Percentiles rank a stretch among this genome's conserved stretches.
These are phyloP conservation scores for Aricia agestis DNA, from an alignment of 1,140 invertebrate genomes.

Conservation along the genomic window DNA sequence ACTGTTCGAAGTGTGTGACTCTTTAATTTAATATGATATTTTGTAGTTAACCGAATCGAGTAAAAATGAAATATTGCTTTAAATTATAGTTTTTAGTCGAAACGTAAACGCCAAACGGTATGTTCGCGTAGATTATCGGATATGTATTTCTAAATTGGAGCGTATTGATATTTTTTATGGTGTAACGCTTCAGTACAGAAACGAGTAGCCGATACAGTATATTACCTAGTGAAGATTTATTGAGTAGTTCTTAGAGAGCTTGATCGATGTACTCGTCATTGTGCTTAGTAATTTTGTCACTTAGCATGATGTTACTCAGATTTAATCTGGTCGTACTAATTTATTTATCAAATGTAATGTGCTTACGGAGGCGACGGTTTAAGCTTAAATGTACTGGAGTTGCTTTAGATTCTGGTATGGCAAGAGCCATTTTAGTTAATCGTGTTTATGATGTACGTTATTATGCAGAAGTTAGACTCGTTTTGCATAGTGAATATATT, in stretches of 20 bases:
- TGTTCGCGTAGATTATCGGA: conserved; percentile 12
- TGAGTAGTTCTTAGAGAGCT: conserved; percentile 69
- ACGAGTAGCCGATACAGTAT: conserved; percentile 64
- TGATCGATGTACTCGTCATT: conserved; percentile 72
- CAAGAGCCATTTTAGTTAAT: not conserved
- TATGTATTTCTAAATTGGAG: conserved; percentile 29
- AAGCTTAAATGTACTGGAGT: conserved; percentile 9
- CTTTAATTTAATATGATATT: conserved; percentile 31
- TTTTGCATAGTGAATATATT: not conserved
- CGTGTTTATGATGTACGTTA: not conserved
- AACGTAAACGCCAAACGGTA: conserved; percentile 28
- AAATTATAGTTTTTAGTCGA: conserved; percentile 34
- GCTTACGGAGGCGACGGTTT: conserved; percentile 23
- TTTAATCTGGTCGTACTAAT: conserved; percentile 50
- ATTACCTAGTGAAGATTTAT: conserved; percentile 53
- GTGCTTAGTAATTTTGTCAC: conserved; percentile 70
- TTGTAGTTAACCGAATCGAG: conserved; percentile 33
- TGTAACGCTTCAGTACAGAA: conserved; percentile 65
- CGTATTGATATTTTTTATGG: conserved; percentile 50
- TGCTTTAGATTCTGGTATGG: conserved; percentile 9
- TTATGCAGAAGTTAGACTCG: not conserved
- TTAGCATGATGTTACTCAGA: conserved; percentile 68
- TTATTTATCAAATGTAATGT: conserved; percentile 45
- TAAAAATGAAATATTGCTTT: conserved; percentile 28
- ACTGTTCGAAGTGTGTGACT: conserved; percentile 47